Evolutionary conservation across 2,888 invertebrate species (phyloP).

Genomic region (Catocala sponsa): DNA sequence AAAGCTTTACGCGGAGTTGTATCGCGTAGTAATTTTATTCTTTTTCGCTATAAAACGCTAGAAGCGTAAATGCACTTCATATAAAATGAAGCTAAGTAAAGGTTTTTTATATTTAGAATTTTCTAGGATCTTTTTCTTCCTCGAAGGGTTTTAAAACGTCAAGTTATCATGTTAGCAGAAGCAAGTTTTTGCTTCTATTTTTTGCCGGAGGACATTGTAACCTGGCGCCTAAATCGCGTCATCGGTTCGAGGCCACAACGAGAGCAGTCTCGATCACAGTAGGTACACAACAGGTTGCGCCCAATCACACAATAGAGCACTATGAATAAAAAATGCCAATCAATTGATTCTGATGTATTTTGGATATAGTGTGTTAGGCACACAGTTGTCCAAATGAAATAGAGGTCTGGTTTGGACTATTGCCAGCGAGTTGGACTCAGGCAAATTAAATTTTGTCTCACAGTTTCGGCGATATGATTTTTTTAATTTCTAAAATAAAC

Average conservation of each 20-base stretch:
- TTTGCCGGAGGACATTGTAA: slow-evolving; percentile 7
- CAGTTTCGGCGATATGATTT: too few species aligned
- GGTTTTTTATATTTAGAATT: too few species aligned
- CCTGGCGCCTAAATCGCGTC: slow-evolving; percentile 25
- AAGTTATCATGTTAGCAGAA: too few species aligned
- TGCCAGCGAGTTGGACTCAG: too few species aligned
- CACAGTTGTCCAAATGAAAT: too few species aligned
- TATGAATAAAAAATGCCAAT: slow-evolving; percentile 26
- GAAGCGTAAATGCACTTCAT: slow-evolving; percentile 1
- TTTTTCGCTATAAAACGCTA: neutral
- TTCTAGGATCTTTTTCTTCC: too few species aligned
- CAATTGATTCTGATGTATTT: slow-evolving; percentile 19
- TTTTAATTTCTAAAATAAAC: too few species aligned
- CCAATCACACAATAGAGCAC: slow-evolving; percentile 10
- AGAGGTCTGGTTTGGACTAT: too few species aligned
- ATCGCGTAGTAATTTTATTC: neutral
- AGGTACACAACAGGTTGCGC: slow-evolving; percentile 24
- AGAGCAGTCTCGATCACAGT: slow-evolving; percentile 20
- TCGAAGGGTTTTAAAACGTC: too few species aligned
- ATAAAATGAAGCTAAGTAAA: neutral
- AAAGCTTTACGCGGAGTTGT: neutral
- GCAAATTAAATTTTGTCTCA: too few species aligned
- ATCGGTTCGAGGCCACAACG: slow-evolving; percentile 26
- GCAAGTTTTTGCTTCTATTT: neutral
- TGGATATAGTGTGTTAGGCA: too few species aligned